Evolutionary conservation across 2,113 vertebrate species (phyloP).

Genomic region (Lophotis ruficrista): DNA sequence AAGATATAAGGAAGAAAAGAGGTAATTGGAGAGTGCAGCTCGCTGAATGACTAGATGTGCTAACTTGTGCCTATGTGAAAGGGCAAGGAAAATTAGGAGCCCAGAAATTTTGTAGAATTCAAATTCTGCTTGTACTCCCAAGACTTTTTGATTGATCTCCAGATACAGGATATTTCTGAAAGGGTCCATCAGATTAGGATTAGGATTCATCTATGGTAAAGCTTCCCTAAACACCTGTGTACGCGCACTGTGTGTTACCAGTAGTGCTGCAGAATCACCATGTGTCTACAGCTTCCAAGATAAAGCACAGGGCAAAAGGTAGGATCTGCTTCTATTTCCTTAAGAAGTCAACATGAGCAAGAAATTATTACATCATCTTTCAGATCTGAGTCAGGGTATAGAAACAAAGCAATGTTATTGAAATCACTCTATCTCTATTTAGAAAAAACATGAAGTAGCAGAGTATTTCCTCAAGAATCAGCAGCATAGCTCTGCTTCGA

Average conservation of each 20-base stretch:
- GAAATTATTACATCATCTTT: background rate
- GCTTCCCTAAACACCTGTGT: background rate
- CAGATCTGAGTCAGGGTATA: background rate
- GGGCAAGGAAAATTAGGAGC: background rate
- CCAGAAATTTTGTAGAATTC: background rate
- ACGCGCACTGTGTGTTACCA: fast-evolving
- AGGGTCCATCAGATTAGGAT: background rate
- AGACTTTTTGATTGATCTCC: background rate
- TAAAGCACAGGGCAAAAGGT: background rate
- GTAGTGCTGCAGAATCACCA: background rate
- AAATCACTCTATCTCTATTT: background rate
- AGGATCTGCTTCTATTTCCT: background rate
- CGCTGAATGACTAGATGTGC: background rate
- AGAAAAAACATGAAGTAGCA: background rate
- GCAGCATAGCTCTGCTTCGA: background rate
- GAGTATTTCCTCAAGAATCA: background rate
- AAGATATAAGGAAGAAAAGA: background rate
- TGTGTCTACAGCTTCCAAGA: background rate
- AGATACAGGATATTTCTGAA: background rate
- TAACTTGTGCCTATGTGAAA: background rate
- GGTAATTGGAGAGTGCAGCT: background rate
- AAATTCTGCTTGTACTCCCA: background rate
- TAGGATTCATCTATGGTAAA: background rate
- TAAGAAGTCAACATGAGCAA: background rate
- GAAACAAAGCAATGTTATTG: background rate